A percentile compares a stretch with the other conserved stretches of the same genome.
Evolutionary conservation across 2,797 vertebrate species (phyloP).

Genomic region (Gambelia wislizenii): DNA sequence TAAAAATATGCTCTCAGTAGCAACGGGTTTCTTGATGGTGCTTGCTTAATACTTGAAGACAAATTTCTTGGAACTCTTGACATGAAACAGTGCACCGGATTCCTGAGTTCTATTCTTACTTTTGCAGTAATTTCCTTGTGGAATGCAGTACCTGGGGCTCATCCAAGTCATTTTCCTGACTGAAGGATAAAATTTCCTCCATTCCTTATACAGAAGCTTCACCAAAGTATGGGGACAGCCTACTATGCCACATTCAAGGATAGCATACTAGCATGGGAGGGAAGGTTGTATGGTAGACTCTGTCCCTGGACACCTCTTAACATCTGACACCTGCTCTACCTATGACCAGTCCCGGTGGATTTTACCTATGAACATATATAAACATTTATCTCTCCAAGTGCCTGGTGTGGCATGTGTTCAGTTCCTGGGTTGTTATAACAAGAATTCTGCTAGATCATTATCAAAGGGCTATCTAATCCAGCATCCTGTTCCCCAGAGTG

Average conservation of each 20-base stretch:
- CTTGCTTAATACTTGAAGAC: constrained; percentile 40
- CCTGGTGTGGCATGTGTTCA: background rate
- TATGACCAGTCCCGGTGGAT: background rate
- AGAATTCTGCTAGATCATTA: background rate
- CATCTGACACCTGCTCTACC: background rate
- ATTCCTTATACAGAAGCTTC: background rate
- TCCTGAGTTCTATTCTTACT: background rate
- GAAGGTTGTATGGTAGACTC: background rate
- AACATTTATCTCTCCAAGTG: background rate
- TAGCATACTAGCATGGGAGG: background rate
- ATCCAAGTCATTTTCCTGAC: background rate
- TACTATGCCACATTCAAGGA: background rate
- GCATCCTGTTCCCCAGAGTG: background rate
- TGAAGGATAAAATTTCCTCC: background rate
- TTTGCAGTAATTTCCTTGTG: background rate
- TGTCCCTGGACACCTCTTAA: background rate
- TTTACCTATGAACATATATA: background rate
- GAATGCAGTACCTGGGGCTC: background rate
- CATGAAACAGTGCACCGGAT: background rate
- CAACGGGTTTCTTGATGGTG: constrained; percentile 66
- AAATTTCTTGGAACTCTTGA: background rate
- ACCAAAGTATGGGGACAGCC: background rate
- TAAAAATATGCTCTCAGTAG: constrained; percentile 71
- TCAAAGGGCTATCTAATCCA: background rate
- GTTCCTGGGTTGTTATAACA: background rate